Evolutionary conservation across 1,140 invertebrate genomes (phyloP).

Genomic region (Cotesia chilonis): DNA sequence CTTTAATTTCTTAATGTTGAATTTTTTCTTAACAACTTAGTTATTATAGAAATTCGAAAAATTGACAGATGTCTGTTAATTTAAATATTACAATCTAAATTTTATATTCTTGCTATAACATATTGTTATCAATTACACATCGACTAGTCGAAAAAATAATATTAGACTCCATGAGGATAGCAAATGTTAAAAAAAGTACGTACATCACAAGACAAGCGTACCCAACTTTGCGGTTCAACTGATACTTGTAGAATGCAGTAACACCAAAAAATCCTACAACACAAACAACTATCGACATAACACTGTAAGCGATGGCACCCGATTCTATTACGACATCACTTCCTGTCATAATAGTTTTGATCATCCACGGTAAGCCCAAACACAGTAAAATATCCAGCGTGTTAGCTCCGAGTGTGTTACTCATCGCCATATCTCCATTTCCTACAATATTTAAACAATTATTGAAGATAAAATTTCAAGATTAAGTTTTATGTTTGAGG

Average conservation of each 20-base stretch:
- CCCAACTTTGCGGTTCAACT: conserved; percentile 70
- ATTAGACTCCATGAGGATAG: conserved; percentile 69
- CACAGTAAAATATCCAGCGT: conserved; percentile 87
- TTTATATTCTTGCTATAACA: background rate
- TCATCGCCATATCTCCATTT: conserved; percentile 84
- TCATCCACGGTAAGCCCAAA: conserved; percentile 85
- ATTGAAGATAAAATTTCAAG: conserved; percentile 13
- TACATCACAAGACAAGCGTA: conserved; percentile 70
- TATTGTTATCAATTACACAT: conserved; percentile 56
- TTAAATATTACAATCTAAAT: too few relatives aligned
- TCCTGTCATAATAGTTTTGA: conserved; percentile 72
- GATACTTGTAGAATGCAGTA: conserved; percentile 69
- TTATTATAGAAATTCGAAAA: too few relatives aligned
- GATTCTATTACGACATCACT: conserved; percentile 68
- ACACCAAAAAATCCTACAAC: conserved; percentile 69
- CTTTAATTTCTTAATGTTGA: too few relatives aligned
- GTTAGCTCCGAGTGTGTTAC: conserved; percentile 85
- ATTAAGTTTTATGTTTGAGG: too few relatives aligned
- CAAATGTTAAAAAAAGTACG: conserved; percentile 70
- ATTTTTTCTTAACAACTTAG: too few relatives aligned
- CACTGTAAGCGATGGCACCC: conserved; percentile 72
- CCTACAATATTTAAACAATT: conserved; percentile 66
- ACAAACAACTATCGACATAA: conserved; percentile 70
- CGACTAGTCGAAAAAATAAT: conserved; percentile 65
- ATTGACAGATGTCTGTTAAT: too few relatives aligned